These are phyloP conservation scores for Watsonalla binaria DNA, from an alignment of 2,888 invertebrate genomes.

Conservation along the genomic window DNA sequence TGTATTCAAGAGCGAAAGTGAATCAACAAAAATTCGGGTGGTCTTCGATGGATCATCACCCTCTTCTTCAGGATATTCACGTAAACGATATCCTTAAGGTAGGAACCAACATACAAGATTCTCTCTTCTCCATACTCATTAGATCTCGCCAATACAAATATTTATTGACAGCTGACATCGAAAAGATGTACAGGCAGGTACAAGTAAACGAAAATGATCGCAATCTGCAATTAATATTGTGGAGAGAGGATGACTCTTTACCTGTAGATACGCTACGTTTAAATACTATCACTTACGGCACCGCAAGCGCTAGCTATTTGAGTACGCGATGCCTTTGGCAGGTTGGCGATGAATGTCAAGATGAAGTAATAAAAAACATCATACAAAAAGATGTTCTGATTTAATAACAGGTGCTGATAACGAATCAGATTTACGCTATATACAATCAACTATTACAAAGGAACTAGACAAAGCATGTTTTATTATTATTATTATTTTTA, in stretches of 20 bases:
- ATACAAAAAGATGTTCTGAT: too few species aligned
- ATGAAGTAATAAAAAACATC: too few species aligned
- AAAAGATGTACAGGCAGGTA: conserved; percentile 14
- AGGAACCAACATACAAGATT: conserved; percentile 22
- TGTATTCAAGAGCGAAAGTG: conserved; percentile 27
- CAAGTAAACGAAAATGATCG: conserved; percentile 9
- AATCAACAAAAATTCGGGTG: conserved; percentile 20
- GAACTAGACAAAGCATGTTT: too few species aligned
- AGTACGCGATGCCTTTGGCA: too few species aligned
- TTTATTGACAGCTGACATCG: conserved; percentile 9
- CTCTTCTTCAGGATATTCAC: conserved; percentile 17
- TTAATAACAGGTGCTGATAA: too few species aligned
- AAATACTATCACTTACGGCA: too few species aligned
- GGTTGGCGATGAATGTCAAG: too few species aligned
- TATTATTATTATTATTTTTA: too few species aligned
- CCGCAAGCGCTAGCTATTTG: too few species aligned
- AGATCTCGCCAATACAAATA: conserved; percentile 8
- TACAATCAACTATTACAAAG: too few species aligned
- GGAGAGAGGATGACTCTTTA: conserved; percentile 8
- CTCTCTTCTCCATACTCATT: conserved; percentile 16
- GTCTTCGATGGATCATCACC: conserved; percentile 21
- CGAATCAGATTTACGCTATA: too few species aligned
- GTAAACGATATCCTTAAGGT: conserved; percentile 23
- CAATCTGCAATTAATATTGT: conserved; percentile 15
- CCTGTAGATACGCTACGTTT: conserved; percentile 6